Percentiles rank a stretch among this genome's conserved stretches.
These are phyloP conservation scores for Leuciscus idus DNA, from an alignment of 2,113 vertebrate genomes.

Conservation along the genomic window DNA sequence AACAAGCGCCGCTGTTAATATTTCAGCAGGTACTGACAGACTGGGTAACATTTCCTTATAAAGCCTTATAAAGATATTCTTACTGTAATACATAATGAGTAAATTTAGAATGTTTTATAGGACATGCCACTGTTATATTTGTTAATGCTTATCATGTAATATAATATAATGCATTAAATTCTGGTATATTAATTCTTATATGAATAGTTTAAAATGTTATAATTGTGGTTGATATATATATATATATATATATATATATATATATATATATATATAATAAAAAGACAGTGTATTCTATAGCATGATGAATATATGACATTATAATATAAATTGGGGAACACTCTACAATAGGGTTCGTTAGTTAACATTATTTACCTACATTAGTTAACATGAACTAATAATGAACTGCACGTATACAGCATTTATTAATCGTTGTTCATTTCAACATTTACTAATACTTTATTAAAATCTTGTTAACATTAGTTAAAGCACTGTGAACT, in stretches of 20 bases:
- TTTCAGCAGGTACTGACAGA: conserved; percentile 56
- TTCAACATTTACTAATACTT: too few relatives aligned
- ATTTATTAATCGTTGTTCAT: too few relatives aligned
- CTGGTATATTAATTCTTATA: not conserved
- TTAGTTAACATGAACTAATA: too few relatives aligned
- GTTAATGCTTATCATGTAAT: not conserved
- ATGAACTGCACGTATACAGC: too few relatives aligned
- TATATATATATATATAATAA: not conserved
- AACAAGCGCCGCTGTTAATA: conserved; percentile 60
- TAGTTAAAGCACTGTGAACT: too few relatives aligned
- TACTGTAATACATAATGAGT: not conserved
- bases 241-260: not conserved
- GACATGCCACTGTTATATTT: too few relatives aligned
- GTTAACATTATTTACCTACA: too few relatives aligned
- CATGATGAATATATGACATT: not conserved
- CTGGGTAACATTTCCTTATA: not conserved
- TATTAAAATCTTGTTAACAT: too few relatives aligned
- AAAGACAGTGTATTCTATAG: not conserved
- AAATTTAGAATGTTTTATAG: not conserved
- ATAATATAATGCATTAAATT: not conserved
- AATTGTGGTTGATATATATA: not conserved
- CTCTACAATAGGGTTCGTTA: too few relatives aligned
- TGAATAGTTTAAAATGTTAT: not conserved
- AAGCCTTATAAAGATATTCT: not conserved
- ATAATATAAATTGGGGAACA: not conserved